Evolutionary conservation across 2,888 invertebrate species (phyloP).

Genomic region (Nemotelus pantherinus): DNA sequence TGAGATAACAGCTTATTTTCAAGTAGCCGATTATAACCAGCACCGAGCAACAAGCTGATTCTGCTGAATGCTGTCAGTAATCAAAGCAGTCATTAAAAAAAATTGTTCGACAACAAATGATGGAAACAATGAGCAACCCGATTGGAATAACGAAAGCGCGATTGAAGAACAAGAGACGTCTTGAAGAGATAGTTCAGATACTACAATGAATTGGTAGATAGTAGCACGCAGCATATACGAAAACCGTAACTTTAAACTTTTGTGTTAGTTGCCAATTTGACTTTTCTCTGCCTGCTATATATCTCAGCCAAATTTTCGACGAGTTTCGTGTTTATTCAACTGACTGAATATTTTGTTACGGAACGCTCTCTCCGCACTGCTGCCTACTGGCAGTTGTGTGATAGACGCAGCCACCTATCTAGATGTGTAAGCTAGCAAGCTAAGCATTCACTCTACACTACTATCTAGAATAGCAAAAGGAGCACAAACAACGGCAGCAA

Average conservation of each 20-base stretch:
- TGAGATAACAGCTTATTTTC: no score
- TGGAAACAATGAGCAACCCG: background rate
- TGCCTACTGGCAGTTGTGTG: background rate
- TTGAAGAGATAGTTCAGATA: background rate
- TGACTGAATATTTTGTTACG: conserved; percentile 9
- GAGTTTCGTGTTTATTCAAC: conserved; percentile 20
- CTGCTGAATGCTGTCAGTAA: background rate
- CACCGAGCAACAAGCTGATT: background rate
- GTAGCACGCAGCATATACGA: background rate
- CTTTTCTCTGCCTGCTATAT: background rate
- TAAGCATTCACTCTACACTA: background rate
- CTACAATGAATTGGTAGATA: background rate
- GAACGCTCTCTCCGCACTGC: conserved; percentile 5
- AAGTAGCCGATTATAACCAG: background rate
- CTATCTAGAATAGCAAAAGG: background rate
- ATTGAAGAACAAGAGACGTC: no score
- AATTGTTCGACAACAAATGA: background rate
- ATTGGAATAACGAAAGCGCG: background rate
- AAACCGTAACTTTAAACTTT: conserved; percentile 25
- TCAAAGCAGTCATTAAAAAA: background rate
- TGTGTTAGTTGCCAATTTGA: background rate
- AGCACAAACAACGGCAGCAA: background rate
- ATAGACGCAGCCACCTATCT: background rate
- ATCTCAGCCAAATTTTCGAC: no score
- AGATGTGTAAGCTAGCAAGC: background rate